Base-by-base conservation (phyloP, 2,888 invertebrate genomes). In the Actias luna region DNA sequence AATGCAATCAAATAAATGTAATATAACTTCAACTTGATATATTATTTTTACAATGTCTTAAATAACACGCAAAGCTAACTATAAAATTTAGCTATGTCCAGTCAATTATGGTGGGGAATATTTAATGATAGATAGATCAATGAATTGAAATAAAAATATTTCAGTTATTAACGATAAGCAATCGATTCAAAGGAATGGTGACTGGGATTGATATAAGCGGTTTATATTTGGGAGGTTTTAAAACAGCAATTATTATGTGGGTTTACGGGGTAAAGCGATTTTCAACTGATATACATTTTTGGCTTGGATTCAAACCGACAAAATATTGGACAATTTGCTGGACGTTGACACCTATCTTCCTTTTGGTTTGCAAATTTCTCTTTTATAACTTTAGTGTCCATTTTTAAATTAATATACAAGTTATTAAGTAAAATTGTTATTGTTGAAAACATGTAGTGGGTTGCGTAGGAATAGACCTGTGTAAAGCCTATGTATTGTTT, bases 271-370 rank as follows among this genome's bases (percentile, higher is more conserved):
- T 87, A 14, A 66, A 78, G 52, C 85, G 69, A 58, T 87, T 88
- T 65, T 78, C 82, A 60, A 83, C 81, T 0, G 89, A 89, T 67
- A 82, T 89, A 65, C 77, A 86, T 25, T 90, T 86, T 78, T 87
- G 87, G 84, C 84, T 89, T 22, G 87, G 86, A 35, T 89, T 87
- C 67, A 85, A 81, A 62, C 89, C 90, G 27, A 85, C 89, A 0
- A 78, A 75, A 59, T 88, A 81, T 74, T 89, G 88, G 88, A 82
- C 64, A 36, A 69, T 79, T 58, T 76, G 74, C 46, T 89, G 88
- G 89, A 67, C 71, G 55, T 42, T 80, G 31, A 61, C 85, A 8
- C 90, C 89, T 33, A 68, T 83, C 22, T 35, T 78, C 5, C 75
- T 86, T 29, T 72, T 79, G 60, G 88, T 88, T 72, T 85, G 85